Conservation (phyloP, 2,113 vertebrate genomes). For the Lagenorhynchus albirostris region DNA sequence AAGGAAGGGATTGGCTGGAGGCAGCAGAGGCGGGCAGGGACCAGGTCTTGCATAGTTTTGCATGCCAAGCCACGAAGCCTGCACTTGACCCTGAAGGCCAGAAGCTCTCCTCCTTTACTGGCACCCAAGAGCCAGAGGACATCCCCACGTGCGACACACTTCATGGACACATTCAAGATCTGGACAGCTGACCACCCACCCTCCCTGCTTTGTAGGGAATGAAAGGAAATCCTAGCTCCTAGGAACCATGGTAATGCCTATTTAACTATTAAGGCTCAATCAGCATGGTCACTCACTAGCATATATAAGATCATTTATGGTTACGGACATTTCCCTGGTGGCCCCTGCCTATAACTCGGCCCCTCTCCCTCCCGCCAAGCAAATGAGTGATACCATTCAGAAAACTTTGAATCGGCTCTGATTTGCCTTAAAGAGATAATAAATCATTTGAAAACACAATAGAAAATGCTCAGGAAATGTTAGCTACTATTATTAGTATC, state of each 20-base stretch:
- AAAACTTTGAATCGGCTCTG: neutral
- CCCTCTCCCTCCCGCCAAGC: slow-evolving; percentile 39
- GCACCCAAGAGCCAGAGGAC: neutral
- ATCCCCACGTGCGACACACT: neutral
- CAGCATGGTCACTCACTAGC: neutral
- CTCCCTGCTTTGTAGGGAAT: neutral
- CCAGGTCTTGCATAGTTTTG: neutral
- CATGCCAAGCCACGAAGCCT: neutral
- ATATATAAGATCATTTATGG: neutral
- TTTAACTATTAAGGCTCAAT: neutral
- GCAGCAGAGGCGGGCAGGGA: slow-evolving; percentile 59
- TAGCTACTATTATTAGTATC: slow-evolving; percentile 50
- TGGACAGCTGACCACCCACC: neutral
- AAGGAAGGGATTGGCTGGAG: slow-evolving; percentile 15
- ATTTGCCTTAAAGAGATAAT: slow-evolving; percentile 33
- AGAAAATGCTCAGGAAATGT: neutral
- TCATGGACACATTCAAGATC: neutral
- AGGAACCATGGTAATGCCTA: neutral
- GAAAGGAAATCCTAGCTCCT: neutral
- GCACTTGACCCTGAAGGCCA: neutral
- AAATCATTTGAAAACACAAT: neutral
- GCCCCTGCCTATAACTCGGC: slow-evolving; percentile 44
- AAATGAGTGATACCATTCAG: neutral
- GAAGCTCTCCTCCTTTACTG: neutral
- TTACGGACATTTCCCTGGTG: neutral